These are phyloP conservation scores for Gymnopithys bicolor DNA, from an alignment of 2,797 vertebrate species.

Conservation along the genomic window DNA sequence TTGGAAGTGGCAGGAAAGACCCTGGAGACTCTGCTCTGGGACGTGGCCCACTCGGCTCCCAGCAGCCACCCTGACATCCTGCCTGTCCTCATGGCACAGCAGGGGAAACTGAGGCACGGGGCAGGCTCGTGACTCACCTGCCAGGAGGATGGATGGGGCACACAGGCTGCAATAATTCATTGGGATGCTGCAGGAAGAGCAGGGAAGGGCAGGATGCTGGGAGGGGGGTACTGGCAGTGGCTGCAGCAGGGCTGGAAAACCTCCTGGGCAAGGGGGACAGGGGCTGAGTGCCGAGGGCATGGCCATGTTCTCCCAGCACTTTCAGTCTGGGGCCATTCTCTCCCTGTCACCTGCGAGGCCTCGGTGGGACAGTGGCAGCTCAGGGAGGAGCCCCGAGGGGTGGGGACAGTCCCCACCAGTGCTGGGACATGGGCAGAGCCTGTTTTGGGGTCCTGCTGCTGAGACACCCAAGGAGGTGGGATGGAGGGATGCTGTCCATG, in stretches of 20 bases:
- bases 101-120: constrained; percentile 13
- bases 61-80: background rate
- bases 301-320: background rate
- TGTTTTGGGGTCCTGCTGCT: background rate
- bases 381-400: rapidly evolving
- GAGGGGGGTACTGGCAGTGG: background rate
- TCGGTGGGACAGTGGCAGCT: background rate
- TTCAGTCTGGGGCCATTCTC: background rate
- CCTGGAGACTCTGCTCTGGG: rapidly evolving
- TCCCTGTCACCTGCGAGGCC: background rate
- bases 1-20: background rate
- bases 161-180: background rate
- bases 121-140: background rate
- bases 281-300: background rate
- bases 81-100: rapidly evolving
- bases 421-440: background rate
- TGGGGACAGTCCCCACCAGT: background rate
- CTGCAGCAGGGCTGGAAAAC: background rate
- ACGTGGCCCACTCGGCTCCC: rapidly evolving
- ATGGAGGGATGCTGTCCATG: rapidly evolving
- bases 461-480: rapidly evolving
- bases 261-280: background rate
- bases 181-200: background rate
- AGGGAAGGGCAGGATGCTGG: background rate
- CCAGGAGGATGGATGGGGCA: background rate